phyloP scores from a whole-genome alignment of 2,113 vertebrate species.

The Arizona elegans region DNA sequence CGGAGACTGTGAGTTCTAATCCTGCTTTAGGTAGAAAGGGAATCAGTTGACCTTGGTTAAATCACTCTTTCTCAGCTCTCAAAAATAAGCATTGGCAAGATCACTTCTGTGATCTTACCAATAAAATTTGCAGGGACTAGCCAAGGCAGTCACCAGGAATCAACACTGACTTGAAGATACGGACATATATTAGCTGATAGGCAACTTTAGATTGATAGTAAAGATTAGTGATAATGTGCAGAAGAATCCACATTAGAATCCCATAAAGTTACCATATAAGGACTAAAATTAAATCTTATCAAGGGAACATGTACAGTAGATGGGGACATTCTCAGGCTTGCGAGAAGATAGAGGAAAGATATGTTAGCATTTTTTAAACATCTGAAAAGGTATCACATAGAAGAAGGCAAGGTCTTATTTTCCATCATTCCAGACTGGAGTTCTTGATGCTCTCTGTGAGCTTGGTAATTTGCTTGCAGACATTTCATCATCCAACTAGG shows the following conservation, averaged over 20 bases:
- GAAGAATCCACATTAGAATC: too few relatives aligned
- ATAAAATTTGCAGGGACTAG: not conserved
- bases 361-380: not conserved
- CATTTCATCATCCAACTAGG: not conserved
- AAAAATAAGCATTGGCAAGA: not conserved
- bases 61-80: not conserved
- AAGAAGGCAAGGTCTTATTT: not conserved
- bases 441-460: not conserved
- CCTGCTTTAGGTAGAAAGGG: not conserved
- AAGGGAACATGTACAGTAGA: not conserved
- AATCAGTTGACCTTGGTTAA: not conserved
- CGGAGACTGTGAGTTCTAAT: not conserved
- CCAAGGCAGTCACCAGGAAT: not conserved
- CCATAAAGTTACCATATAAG: not conserved
- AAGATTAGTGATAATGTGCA: not conserved
- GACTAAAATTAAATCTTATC: not conserved
- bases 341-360: not conserved
- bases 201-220: not conserved
- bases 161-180: not conserved
- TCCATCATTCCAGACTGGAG: not conserved
- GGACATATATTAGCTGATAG: not conserved
- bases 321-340: not conserved
- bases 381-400: not conserved
- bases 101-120: not conserved
- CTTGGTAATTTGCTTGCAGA: not conserved